Base-by-base conservation (phyloP, 2,888 invertebrate species). In the Lasioglossum pauxillum region DNA sequence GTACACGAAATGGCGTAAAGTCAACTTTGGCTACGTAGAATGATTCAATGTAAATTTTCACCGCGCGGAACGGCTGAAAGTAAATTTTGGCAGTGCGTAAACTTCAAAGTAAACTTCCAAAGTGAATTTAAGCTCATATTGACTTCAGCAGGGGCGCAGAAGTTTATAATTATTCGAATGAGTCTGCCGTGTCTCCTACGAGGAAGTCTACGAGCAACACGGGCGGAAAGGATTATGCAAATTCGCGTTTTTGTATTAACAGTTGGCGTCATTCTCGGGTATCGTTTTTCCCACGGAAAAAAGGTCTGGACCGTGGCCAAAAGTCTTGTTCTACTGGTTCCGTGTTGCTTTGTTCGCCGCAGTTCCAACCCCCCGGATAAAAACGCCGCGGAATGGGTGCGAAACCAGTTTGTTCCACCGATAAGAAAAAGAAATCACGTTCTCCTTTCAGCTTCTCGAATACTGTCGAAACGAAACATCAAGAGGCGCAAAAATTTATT, bases 241-340 rank as follows among this genome's bases (percentile, higher is more conserved):
- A 74, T 78, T 41, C 41, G 16, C 53, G 19, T 16, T 53, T 35
- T 7, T 23, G 10, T 23, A 31, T 10, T 31, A 67, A 27, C 27
- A 38, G 19, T 46, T 46, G 23, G 46, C 72, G 27, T 19, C 41
- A 35, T 75, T 46, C 41, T 35, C 7, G 19, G 19, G 44, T 31
- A 67, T 69, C 46, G 74, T 41, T 75, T 74, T 78, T 80, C 60
- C 5, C 57, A 23, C 14, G 38, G 5, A 74, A 75, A 80, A 78
- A 71, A 83, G 57, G 78, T 78, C 80, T 89, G 88, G 88, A 76
- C n/a, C 44, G 5, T 27, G 8, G 84, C 88, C 88, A 89, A 76
- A 2, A 19, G 31, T 79, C 67, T 31, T 35, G 74, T 83, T 80
- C 64, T 78, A 14, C 75, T 41, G 19, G 57, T 75, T 67, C 41